A percentile compares a stretch with the other conserved stretches of the same genome.
Conservation (phyloP, 2,113 vertebrate genomes). For the Lampris incognitus region DNA sequence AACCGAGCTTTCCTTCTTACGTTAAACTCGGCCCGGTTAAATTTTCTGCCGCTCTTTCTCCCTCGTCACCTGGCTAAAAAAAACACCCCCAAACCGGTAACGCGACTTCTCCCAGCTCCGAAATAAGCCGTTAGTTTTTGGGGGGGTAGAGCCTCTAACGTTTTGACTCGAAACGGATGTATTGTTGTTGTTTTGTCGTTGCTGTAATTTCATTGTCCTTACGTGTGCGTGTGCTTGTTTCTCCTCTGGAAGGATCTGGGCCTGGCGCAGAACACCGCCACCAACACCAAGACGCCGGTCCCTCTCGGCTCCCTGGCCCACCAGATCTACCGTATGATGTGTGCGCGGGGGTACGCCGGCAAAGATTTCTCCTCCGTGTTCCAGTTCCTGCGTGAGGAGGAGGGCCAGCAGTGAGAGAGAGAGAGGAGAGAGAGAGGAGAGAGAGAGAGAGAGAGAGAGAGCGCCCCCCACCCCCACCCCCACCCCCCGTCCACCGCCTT, state of each 20-base stretch:
- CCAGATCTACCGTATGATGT: slow-evolving; percentile 98
- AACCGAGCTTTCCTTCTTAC: no score
- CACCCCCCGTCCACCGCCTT: slow-evolving; percentile 60
- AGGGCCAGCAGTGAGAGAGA: slow-evolving; percentile 79
- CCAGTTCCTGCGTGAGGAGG: slow-evolving; percentile 97
- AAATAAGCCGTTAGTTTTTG: no score
- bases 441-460: no score
- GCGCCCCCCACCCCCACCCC: slow-evolving; percentile 21
- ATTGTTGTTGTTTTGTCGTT: no score
- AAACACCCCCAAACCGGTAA: no score
- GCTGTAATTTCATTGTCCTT: not conserved
- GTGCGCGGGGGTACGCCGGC: slow-evolving; percentile 91
- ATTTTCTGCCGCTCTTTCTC: no score
- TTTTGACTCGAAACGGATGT: no score
- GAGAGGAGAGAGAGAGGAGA: not conserved
- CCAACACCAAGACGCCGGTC: slow-evolving; percentile 92
- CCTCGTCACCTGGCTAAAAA: no score
- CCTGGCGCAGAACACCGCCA: slow-evolving; percentile 94
- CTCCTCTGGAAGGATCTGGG: slow-evolving; percentile 89
- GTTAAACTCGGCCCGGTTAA: no score
- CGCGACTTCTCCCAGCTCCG: no score
- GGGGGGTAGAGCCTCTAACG: no score
- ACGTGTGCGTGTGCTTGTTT: slow-evolving; percentile 20
- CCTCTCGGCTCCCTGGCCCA: slow-evolving; percentile 93
- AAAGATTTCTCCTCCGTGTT: slow-evolving; percentile 99